These are phyloP conservation scores for Pygmarrhopalites habei DNA, from an alignment of 1,140 invertebrate species.

Conservation along the genomic window DNA sequence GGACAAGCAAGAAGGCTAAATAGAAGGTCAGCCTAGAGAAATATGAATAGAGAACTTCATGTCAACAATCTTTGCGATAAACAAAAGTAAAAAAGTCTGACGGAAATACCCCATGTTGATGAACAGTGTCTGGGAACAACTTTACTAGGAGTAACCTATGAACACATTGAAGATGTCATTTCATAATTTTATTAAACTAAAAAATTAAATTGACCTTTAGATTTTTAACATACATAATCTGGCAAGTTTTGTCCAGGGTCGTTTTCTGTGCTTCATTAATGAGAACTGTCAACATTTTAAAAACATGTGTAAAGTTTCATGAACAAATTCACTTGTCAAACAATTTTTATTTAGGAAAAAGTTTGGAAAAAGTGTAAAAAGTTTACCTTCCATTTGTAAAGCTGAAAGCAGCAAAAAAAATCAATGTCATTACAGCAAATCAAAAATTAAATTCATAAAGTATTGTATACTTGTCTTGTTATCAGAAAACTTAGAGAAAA, in stretches of 20 bases:
- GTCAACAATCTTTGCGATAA: background rate
- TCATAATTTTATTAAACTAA: no score
- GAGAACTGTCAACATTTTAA: no score
- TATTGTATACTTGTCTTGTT: no score
- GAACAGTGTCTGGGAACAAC: slow-evolving; percentile 33
- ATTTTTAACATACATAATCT: no score
- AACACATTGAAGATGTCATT: no score
- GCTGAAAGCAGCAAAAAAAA: slow-evolving; percentile 8
- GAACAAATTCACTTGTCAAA: no score
- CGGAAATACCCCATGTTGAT: slow-evolving; percentile 29
- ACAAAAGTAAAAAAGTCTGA: background rate
- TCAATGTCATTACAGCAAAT: background rate
- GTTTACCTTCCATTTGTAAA: slow-evolving; percentile 32
- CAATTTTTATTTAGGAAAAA: no score
- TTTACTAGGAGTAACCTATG: slow-evolving; percentile 36
- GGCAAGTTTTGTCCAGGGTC: slow-evolving; percentile 30
- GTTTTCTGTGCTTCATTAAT: slow-evolving; percentile 27
- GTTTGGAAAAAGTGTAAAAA: no score
- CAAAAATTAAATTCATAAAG: slow-evolving; percentile 1
- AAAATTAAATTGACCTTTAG: no score
- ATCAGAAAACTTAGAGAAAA: no score
- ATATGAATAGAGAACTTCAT: background rate
- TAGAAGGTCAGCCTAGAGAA: slow-evolving; percentile 28
- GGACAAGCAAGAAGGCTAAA: slow-evolving; percentile 28
- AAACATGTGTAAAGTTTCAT: no score